Percentiles rank a stretch among this genome's conserved stretches.
phyloP scores from a whole-genome alignment of 2,888 invertebrate genomes.

The Aethes cnicana region DNA sequence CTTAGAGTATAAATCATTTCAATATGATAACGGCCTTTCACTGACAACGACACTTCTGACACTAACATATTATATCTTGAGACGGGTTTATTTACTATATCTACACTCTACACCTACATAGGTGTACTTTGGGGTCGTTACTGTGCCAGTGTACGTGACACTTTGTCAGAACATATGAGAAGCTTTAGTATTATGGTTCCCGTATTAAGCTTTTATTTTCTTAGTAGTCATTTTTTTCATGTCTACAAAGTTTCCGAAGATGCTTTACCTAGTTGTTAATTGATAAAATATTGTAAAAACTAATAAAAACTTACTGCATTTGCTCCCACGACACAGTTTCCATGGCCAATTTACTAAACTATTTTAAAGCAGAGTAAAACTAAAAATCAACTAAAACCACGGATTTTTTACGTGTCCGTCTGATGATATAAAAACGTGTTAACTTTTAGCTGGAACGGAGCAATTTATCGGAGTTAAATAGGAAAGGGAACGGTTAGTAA shows the following conservation, averaged over 20 bases:
- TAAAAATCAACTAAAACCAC: constrained; percentile 4
- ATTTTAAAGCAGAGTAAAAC: neutral
- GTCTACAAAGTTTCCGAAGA: no score
- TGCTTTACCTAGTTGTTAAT: no score
- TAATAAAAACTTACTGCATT: no score
- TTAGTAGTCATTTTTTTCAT: no score
- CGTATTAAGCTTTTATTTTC: no score
- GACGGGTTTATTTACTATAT: constrained; percentile 3
- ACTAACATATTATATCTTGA: constrained; percentile 7
- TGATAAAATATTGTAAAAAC: no score
- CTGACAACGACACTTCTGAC: constrained; percentile 13
- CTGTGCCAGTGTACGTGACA: no score
- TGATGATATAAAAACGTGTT: constrained; percentile 3
- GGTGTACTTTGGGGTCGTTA: neutral
- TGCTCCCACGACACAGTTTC: no score
- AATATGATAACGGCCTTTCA: constrained; percentile 8
- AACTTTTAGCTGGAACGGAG: neutral
- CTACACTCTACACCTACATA: constrained; percentile 4
- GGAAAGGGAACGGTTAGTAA: no score
- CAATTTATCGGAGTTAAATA: neutral
- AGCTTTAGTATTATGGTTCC: no score
- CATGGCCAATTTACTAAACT: neutral
- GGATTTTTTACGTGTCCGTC: neutral
- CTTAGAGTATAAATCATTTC: constrained; percentile 7
- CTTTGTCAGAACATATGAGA: no score